These are phyloP conservation scores for Nautilus pompilius DNA, from an alignment of 1,140 invertebrate genomes.

Conservation along the genomic window DNA sequence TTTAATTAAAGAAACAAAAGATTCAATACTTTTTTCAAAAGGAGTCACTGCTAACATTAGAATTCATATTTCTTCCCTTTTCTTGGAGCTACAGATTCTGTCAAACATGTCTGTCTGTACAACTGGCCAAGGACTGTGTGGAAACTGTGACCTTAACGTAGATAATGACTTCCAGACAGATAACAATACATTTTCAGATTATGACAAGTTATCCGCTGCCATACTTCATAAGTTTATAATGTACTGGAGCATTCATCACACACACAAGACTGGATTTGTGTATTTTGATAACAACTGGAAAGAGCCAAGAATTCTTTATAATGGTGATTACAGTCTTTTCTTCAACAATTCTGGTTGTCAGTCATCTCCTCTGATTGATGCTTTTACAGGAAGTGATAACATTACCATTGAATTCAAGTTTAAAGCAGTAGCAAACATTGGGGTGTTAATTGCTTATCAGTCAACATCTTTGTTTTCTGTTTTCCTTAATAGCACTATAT, in stretches of 20 bases:
- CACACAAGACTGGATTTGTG: constrained; percentile 13
- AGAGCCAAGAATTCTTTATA: constrained; percentile 1
- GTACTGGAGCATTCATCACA: not conserved
- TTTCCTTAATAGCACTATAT: constrained; percentile 12
- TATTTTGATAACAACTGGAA: constrained; percentile 1
- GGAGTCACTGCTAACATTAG: constrained; percentile 8
- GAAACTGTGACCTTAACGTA: constrained; percentile 22
- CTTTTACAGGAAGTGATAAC: constrained; percentile 9
- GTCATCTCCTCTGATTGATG: constrained; percentile 6
- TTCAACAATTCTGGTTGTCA: constrained; percentile 19
- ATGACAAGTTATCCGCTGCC: not conserved
- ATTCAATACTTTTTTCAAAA: constrained; percentile 7
- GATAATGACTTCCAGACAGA: constrained; percentile 22
- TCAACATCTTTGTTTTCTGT: constrained; percentile 5
- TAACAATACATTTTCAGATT: not conserved
- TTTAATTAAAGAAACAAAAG: constrained; percentile 6
- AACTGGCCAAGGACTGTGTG: constrained; percentile 14
- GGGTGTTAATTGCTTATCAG: constrained; percentile 13
- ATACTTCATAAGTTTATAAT: not conserved
- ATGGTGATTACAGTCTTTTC: constrained; percentile 10
- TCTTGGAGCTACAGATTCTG: not conserved
- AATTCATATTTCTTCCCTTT: not conserved
- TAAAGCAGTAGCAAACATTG: constrained; percentile 5
- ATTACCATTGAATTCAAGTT: constrained; percentile 14
- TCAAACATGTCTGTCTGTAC: constrained; percentile 7